phyloP scores from a whole-genome alignment of 2,888 invertebrate genomes.

The Coenonympha arcania region DNA sequence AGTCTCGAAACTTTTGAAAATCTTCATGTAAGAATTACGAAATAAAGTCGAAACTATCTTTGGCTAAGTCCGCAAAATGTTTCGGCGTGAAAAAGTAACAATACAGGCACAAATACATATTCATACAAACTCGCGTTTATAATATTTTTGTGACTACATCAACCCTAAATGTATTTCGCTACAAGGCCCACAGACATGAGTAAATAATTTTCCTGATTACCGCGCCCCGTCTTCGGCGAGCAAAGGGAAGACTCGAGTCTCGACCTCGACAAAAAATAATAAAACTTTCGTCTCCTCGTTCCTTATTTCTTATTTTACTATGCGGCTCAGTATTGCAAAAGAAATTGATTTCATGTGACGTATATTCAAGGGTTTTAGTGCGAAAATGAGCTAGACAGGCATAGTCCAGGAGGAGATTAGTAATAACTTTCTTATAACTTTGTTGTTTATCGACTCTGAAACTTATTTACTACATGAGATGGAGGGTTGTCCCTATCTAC shows the following conservation, averaged over 20 bases:
- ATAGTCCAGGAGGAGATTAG: no score
- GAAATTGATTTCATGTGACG: conserved; percentile 59
- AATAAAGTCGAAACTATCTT: no score
- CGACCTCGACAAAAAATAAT: conserved; percentile 62
- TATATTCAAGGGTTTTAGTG: conserved; percentile 43
- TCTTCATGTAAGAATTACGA: no score
- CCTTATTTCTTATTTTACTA: conserved; percentile 22
- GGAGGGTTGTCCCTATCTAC: no score
- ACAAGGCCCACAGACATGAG: conserved; percentile 62
- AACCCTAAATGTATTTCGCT: conserved; percentile 48
- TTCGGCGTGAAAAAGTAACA: no score
- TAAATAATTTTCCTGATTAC: conserved; percentile 74
- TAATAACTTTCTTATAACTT: no score
- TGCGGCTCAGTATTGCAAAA: conserved; percentile 41
- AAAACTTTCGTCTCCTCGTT: conserved; percentile 41
- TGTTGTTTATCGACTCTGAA: no score
- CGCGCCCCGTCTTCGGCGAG: conserved; percentile 54
- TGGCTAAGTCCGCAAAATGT: no score
- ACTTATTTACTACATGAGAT: no score
- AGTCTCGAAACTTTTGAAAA: no score
- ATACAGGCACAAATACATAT: no score
- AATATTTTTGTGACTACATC: conserved; percentile 7
- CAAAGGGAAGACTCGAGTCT: conserved; percentile 37
- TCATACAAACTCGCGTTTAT: no score
- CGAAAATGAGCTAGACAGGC: conserved; percentile 29